These are phyloP conservation scores for Drosophila teissieri DNA, from an alignment of 1,140 invertebrate species.

Conservation along the genomic window DNA sequence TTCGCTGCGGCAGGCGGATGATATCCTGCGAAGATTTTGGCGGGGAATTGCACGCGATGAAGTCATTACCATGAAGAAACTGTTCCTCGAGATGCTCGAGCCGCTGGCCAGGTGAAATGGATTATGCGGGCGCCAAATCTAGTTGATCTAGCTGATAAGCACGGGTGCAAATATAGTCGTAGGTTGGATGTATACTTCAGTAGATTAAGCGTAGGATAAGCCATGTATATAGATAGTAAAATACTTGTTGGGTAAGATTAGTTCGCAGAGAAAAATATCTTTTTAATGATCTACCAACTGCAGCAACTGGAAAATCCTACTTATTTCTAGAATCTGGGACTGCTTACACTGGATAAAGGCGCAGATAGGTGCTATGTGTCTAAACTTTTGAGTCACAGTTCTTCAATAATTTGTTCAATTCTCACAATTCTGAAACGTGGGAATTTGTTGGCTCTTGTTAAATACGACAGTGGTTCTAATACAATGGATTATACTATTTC, in stretches of 20 bases:
- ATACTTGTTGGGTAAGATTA: constrained; percentile 50
- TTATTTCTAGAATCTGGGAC: constrained; percentile 27
- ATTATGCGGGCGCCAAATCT: constrained; percentile 9
- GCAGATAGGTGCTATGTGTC: constrained; percentile 6
- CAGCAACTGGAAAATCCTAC: constrained; percentile 28
- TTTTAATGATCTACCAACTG: constrained; percentile 35
- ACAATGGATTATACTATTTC: not conserved
- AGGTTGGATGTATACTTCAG: constrained; percentile 52
- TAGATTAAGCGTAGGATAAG: constrained; percentile 61
- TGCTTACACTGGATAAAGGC: constrained; percentile 7
- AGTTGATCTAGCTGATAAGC: constrained; percentile 56
- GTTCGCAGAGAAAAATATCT: constrained; percentile 31
- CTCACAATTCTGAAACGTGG: not conserved
- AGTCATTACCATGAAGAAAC: constrained; percentile 97
- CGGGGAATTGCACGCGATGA: constrained; percentile 93
- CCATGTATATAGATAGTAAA: constrained; percentile 57
- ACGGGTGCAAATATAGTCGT: constrained; percentile 73
- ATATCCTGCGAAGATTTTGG: constrained; percentile 95
- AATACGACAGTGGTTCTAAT: not conserved
- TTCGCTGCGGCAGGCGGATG: constrained; percentile 94
- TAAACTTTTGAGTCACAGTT: not conserved
- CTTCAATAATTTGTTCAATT: constrained; percentile 8
- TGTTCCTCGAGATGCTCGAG: constrained; percentile 98
- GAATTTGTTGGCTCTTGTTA: not conserved
- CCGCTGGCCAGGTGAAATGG: constrained; percentile 75